Evolutionary conservation across 2,797 vertebrate species (phyloP).

Genomic region (Fringilla coelebs): DNA sequence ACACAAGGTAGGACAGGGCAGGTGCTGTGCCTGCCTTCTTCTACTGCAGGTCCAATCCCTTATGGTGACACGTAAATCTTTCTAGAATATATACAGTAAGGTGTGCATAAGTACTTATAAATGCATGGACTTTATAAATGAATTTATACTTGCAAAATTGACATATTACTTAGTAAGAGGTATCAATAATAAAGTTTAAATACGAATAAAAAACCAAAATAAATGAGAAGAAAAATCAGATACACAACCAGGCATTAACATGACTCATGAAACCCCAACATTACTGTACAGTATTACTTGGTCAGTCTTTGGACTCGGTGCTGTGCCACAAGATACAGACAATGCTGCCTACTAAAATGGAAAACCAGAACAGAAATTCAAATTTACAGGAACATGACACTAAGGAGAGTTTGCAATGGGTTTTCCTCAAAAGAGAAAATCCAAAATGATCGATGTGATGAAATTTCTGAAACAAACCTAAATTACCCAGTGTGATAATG

Average conservation of each 20-base stretch:
- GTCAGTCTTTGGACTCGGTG: not conserved
- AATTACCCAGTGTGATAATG: not conserved
- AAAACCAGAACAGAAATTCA: not conserved
- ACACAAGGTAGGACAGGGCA: not conserved
- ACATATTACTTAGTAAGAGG: not conserved
- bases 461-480: not conserved
- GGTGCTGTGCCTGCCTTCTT: rapidly evolving
- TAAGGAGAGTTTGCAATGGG: not conserved
- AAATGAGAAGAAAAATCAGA: not conserved
- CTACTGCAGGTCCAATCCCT: not conserved
- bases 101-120: not conserved
- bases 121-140: not conserved
- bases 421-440: not conserved
- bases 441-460: not conserved
- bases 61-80: not conserved
- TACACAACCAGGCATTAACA: not conserved
- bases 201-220: not conserved
- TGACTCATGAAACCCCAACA: not conserved
- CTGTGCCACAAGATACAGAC: not conserved
- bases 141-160: not conserved
- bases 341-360: not conserved
- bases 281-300: not conserved
- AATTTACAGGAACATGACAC: not conserved
- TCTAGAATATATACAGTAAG: not conserved
- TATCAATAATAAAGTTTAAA: not conserved